Evolutionary conservation across 2,888 invertebrate genomes (phyloP), one percentile per base, ranked within the genome.

Genomic region (Sinodicranocentrus sp.): DNA sequence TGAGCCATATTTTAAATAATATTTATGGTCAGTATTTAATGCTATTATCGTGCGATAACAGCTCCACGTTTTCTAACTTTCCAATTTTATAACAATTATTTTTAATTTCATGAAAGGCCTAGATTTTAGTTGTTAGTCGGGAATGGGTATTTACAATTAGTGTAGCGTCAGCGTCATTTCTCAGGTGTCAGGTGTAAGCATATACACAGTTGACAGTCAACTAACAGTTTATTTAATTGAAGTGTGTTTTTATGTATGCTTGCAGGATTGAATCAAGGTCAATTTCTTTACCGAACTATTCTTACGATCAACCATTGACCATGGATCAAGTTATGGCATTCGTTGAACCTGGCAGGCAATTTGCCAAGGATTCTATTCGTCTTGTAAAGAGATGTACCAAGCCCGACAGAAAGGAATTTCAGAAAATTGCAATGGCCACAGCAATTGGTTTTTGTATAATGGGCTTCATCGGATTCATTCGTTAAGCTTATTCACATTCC

Each of bases 381-480:
- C 93, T 99, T 90, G 98, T 99, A 52, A 99, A 99, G 92, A 95
- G 99, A 91, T 99, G 99, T 92, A 99, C 99, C 79, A 99, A 99
- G 92, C 99, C 99, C 75, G 99, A 99, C 91, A 94, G 98, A 90
- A 98, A 98, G 95, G 99, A 99, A 92, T 99, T 99, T 92, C 98
- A 99, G 91, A 99, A 99, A 92, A 99, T 99, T 90, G 99, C 99
- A 26, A 96, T 99, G 89, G 99, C 99, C 78, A 99, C 99, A 84
- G 99, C 99, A 2, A 98, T 99, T 90, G 99, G 99, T 80, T 99
- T 99, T 93, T 98, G 97, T 91, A 98, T 99, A 91, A 99, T 99
- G 99, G 99, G 99, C 79, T 99, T 99, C 92, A 99, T 99, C 91
- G 99, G 99, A 89, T 99, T 99, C 93, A n/a, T 99, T 99, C 90